Conservation (phyloP, 1,140 invertebrate genomes). For the Tachypleus tridentatus region DNA sequence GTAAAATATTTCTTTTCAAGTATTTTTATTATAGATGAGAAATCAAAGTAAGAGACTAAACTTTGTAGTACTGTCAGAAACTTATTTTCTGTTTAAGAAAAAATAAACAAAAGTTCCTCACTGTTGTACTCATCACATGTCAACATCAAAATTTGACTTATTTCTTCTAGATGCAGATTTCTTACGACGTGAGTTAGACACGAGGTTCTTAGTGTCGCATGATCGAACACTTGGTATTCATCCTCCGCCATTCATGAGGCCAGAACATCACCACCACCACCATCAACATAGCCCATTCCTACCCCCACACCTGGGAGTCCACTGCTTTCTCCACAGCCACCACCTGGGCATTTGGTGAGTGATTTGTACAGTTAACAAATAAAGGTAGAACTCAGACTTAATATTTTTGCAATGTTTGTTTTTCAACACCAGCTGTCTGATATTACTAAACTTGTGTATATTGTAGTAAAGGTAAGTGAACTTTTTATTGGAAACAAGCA, state of each 20-base stretch:
- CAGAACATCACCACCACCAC: slow-evolving; percentile 74
- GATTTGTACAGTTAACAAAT: background rate
- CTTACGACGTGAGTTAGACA: slow-evolving; percentile 78
- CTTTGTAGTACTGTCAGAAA: too few species aligned
- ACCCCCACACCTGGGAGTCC: slow-evolving; percentile 47
- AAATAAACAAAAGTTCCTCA: too few species aligned
- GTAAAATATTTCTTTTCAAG: too few species aligned
- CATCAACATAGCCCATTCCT: slow-evolving; percentile 46
- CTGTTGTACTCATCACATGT: too few species aligned
- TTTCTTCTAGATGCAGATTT: slow-evolving; percentile 48
- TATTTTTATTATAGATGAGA: too few species aligned
- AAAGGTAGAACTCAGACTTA: too few species aligned
- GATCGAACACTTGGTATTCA: slow-evolving; percentile 46
- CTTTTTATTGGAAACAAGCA: background rate
- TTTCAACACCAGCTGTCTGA: too few species aligned
- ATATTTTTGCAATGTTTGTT: too few species aligned
- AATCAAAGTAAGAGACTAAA: too few species aligned
- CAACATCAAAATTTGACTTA: background rate
- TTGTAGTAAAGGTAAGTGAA: too few species aligned
- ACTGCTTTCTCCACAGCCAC: slow-evolving; percentile 24
- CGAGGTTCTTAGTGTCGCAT: slow-evolving; percentile 67
- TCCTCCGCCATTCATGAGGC: slow-evolving; percentile 56
- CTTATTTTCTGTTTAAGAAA: too few species aligned
- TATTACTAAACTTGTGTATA: too few species aligned
- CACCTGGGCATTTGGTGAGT: slow-evolving; percentile 12